Percentiles rank a stretch among this genome's conserved stretches.
These are phyloP conservation scores for Phataginus tricuspis DNA, from an alignment of 2,797 vertebrate genomes.

Conservation along the genomic window DNA sequence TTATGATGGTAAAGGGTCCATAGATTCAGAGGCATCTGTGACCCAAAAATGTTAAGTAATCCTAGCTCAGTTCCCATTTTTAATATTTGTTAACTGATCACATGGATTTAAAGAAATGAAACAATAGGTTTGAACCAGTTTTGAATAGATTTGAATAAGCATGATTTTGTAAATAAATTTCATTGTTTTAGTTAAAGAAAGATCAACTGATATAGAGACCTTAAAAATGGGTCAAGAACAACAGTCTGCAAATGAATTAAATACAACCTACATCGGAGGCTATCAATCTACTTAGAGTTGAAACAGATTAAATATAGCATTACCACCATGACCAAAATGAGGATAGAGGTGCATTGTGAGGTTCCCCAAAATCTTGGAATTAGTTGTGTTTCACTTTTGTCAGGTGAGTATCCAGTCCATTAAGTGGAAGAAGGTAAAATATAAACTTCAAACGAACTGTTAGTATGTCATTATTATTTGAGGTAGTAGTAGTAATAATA, in stretches of 20 bases:
- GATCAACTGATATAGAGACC: background rate
- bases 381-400: background rate
- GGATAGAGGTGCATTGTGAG: background rate
- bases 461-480: background rate
- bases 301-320: conserved; percentile 61
- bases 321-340: background rate
- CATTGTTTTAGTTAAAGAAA: background rate
- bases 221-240: conserved; percentile 47
- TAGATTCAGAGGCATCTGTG: background rate
- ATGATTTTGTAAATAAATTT: background rate
- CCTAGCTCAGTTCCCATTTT: background rate
- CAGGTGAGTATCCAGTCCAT: background rate
- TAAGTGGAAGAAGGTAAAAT: background rate
- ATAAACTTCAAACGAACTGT: background rate
- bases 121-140: background rate
- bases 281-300: conserved; percentile 63
- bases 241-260: background rate
- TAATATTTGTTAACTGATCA: conserved; percentile 14
- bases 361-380: background rate
- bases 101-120: background rate
- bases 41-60: background rate
- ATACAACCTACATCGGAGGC: conserved; percentile 49
- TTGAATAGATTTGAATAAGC: conserved; percentile 19
- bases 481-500: background rate
- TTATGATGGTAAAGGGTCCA: background rate